Conservation (phyloP, 2,797 vertebrate genomes). For the Centropyge bicolor region DNA sequence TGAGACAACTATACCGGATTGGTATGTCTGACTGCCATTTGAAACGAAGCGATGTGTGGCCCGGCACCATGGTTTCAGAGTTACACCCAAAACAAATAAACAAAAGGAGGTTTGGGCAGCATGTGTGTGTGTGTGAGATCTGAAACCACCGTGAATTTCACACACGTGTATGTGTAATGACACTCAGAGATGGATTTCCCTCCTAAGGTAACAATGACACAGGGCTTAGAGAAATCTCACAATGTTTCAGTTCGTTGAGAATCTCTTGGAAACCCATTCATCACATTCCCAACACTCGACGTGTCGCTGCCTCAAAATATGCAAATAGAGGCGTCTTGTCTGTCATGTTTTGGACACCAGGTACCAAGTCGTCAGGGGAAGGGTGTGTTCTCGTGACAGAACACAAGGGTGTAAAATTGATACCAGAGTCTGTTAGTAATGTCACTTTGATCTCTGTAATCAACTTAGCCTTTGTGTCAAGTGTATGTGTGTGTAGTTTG, state of each 20-base stretch:
- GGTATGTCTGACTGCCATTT: conserved; percentile 72
- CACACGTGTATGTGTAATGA: conserved; percentile 8
- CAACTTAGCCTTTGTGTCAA: conserved; percentile 26
- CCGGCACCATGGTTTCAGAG: conserved; percentile 85
- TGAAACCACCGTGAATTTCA: conserved; percentile 40
- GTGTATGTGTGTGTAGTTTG: conserved; percentile 28
- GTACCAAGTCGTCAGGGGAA: conserved; percentile 26
- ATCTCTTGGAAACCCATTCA: conserved; percentile 55
- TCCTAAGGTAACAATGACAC: conserved; percentile 49
- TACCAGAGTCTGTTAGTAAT: conserved; percentile 43
- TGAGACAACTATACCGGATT: conserved; percentile 49
- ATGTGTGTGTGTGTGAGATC: conserved; percentile 44
- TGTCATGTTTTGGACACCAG: conserved; percentile 42
- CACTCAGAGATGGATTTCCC: conserved; percentile 67
- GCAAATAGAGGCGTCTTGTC: conserved; percentile 21
- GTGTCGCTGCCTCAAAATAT: conserved; percentile 33
- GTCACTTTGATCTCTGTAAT: conserved; percentile 60
- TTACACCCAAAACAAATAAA: conserved; percentile 88
- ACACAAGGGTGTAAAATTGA: conserved; percentile 38
- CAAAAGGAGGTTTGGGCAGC: conserved; percentile 66
- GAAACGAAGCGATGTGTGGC: conserved; percentile 76
- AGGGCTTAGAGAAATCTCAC: conserved; percentile 36
- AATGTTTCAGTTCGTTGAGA: conserved; percentile 37
- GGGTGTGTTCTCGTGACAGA: conserved; percentile 27
- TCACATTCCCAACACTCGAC: conserved; percentile 52